Evolutionary conservation across 2,797 vertebrate genomes (phyloP), one percentile per base, ranked within the genome.

Genomic region (Pogoniulus pusillus): DNA sequence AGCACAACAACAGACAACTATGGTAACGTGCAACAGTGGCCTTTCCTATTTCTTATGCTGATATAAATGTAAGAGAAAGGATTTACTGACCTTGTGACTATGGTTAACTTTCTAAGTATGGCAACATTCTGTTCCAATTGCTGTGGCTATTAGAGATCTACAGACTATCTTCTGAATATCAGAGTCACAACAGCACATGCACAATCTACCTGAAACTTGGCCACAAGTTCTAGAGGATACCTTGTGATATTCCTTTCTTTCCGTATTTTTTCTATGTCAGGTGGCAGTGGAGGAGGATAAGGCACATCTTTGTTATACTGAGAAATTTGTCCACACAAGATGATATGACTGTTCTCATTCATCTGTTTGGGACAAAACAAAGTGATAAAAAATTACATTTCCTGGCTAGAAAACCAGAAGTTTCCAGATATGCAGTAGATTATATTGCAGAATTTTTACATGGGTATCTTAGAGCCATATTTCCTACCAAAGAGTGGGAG

Each of bases 291-390:
- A 34, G 99, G 98, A 80, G 99, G 98, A 91, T 99, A 99, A n/a
- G 98, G 98, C 47, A 99, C 97, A 15, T 99, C 98, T 95, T 98
- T 99, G 96, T 99, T 99, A 96, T 99, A 99, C 96, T 99, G 98
- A 12, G 99, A 99, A 93, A 99, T 99, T 77, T 99, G 99, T 79
- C 99, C 99, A 82, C 99, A 99, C 76, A 99, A 96, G 96, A 99
- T 97, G 90, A 99, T 97, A 68, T 98, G 98, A 84, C 99, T 96
- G 47, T 97, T 94, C 41, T 78, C 92, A 96, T 98, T 99, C 99
- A 99, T 99, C 99, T 99, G 91, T 96, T 95, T 69, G 75, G 59
- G 87, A 87, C 75, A 96, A 85, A 41, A 93, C 11, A 83, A 68
- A 93, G 35, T 26, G 19, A 88, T 14, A 85, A 74, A 74, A 85